Conservation (phyloP, 1,140 invertebrate species). For the Rhyacophila brunnea region DNA sequence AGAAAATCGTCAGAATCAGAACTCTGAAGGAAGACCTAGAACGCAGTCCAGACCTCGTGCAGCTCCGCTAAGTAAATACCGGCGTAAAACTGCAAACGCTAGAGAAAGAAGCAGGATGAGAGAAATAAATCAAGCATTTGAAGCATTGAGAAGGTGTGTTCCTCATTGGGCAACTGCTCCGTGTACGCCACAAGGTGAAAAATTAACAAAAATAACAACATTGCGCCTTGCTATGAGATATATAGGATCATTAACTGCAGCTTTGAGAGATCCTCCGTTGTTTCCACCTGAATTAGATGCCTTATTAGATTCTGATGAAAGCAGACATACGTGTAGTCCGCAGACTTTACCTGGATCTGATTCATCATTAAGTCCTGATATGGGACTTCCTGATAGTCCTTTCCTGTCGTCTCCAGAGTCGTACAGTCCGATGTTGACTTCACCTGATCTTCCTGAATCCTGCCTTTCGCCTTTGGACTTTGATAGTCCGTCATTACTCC, state of each 20-base stretch:
- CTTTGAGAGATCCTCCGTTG: conserved; percentile 35
- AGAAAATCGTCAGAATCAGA: neutral
- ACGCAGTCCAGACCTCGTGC: conserved; percentile 64
- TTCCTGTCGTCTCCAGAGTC: conserved; percentile 32
- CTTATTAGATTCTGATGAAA: conserved; percentile 30
- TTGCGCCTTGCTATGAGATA: conserved; percentile 85
- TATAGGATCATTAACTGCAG: conserved; percentile 64
- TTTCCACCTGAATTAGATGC: conserved; percentile 23
- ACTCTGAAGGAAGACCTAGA: neutral
- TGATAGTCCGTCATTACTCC: conserved; percentile 29
- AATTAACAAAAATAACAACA: conserved; percentile 87
- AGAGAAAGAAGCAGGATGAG: conserved; percentile 81
- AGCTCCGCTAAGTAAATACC: conserved; percentile 84
- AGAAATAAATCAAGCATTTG: conserved; percentile 87
- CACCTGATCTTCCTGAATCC: conserved; percentile 28
- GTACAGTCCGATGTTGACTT: conserved; percentile 29
- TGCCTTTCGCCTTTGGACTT: conserved; percentile 33
- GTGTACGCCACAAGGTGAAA: conserved; percentile 61
- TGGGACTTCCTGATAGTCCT: conserved; percentile 32
- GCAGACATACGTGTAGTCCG: conserved; percentile 30
- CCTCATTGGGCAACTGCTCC: conserved; percentile 59
- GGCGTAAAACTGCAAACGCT: conserved; percentile 86
- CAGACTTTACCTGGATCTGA: conserved; percentile 27
- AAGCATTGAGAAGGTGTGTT: conserved; percentile 72
- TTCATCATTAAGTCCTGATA: conserved; percentile 25